Percentiles rank a stretch among this genome's conserved stretches.
Evolutionary conservation across 2,888 invertebrate genomes (phyloP).

Genomic region (Monoplex corrugatus): DNA sequence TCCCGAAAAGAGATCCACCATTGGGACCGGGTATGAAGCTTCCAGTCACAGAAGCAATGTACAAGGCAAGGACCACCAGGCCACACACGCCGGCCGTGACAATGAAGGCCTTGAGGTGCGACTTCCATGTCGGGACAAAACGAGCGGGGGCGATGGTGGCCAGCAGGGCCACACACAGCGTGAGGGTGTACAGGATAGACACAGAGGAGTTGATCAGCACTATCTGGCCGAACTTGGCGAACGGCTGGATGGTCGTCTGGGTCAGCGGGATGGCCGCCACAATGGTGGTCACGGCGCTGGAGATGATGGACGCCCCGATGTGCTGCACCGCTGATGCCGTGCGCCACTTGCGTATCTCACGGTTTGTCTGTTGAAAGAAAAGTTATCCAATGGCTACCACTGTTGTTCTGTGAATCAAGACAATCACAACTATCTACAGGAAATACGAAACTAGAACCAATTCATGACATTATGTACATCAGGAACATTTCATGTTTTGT

Average conservation of each 20-base stretch:
- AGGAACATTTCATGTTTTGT: no score
- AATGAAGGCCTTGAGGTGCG: conserved; percentile 62
- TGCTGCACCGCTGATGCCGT: conserved; percentile 73
- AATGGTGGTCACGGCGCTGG: conserved; percentile 78
- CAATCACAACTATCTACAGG: no score
- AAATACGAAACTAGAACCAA: no score
- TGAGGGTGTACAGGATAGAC: conserved; percentile 75
- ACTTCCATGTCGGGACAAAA: conserved; percentile 66
- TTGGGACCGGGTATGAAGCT: conserved; percentile 76
- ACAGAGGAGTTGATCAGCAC: conserved; percentile 78
- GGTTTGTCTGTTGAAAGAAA: conserved; percentile 61
- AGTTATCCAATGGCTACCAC: background rate
- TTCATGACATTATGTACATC: no score
- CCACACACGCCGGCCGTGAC: conserved; percentile 64
- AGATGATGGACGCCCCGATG: conserved; percentile 77
- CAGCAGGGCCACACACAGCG: conserved; percentile 74
- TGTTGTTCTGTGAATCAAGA: background rate
- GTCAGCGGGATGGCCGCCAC: conserved; percentile 78
- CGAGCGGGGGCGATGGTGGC: conserved; percentile 72
- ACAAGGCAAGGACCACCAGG: conserved; percentile 64
- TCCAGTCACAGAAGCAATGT: conserved; percentile 60
- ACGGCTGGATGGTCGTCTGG: conserved; percentile 77
- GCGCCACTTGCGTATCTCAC: conserved; percentile 70
- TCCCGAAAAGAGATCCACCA: conserved; percentile 65
- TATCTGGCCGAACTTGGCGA: conserved; percentile 78